These are phyloP conservation scores for Amphipyra tragopoginis DNA, from an alignment of 2,888 invertebrate genomes.

Conservation along the genomic window DNA sequence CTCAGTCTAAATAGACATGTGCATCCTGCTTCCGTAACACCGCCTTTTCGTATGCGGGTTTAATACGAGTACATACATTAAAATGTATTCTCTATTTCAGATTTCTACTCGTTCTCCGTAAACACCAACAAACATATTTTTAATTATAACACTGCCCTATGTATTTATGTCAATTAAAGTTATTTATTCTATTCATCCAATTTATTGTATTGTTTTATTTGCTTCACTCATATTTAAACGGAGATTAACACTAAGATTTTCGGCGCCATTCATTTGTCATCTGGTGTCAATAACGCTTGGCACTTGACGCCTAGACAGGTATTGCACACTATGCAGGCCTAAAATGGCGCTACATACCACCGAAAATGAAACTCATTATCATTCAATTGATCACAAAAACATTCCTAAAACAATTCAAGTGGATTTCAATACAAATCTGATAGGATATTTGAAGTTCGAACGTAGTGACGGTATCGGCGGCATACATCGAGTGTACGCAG, in stretches of 20 bases:
- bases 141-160: constrained; percentile 5
- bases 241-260: constrained; percentile 1
- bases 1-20: neutral
- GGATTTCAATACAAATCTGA: constrained; percentile 41
- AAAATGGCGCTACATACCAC: constrained; percentile 48
- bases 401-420: constrained; percentile 45
- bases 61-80: neutral
- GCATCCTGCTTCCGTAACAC: neutral
- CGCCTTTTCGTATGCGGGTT: neutral
- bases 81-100: constrained; percentile 31
- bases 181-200: constrained; percentile 3
- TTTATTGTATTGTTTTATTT: constrained; percentile 13
- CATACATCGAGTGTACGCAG: constrained; percentile 58
- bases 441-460: constrained; percentile 35
- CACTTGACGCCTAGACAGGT: constrained; percentile 26
- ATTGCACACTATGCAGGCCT: constrained; percentile 37
- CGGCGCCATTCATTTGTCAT: constrained; percentile 36
- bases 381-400: constrained; percentile 21
- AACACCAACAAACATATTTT: constrained; percentile 15
- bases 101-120: neutral
- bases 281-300: constrained; percentile 36
- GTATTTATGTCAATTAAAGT: constrained; percentile 40
- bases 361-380: constrained; percentile 16
- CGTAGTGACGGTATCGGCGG: constrained; percentile 48
- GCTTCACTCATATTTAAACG: neutral